Percentiles rank a stretch among this genome's conserved stretches.
Conservation (phyloP, 2,797 vertebrate species). For the Coreius guichenoti region DNA sequence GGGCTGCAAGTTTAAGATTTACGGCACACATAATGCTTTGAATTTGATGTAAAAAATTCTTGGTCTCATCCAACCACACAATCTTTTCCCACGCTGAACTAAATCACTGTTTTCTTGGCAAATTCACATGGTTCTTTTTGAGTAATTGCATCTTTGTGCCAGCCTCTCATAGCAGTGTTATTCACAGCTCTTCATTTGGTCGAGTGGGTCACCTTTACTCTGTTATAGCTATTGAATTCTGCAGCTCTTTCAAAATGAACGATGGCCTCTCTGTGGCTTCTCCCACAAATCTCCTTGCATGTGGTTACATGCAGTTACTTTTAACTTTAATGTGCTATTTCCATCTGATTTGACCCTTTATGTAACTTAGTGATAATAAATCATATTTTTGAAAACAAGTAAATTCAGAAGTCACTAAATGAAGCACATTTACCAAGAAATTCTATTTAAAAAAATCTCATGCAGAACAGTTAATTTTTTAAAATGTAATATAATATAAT, state of each 20-base stretch:
- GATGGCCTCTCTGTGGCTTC: constrained; percentile 16
- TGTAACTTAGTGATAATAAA: background rate
- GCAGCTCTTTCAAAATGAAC: constrained; percentile 4
- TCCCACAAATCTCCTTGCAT: background rate
- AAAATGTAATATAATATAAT: too few species aligned
- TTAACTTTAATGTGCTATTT: too few species aligned
- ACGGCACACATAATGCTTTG: background rate
- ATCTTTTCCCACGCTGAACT: constrained; percentile 27
- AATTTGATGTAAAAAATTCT: background rate
- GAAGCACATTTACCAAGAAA: too few species aligned
- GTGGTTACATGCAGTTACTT: too few species aligned
- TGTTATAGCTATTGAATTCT: background rate
- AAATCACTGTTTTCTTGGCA: constrained; percentile 25
- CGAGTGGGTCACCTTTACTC: constrained; percentile 1
- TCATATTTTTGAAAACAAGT: too few species aligned
- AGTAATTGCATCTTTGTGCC: constrained; percentile 25
- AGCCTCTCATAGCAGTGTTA: constrained; percentile 11
- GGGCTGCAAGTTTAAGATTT: background rate
- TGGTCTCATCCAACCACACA: background rate
- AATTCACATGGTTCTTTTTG: constrained; percentile 19
- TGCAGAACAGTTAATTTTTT: too few species aligned
- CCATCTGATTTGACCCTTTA: too few species aligned
- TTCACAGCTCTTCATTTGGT: constrained; percentile 31
- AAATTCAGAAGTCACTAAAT: too few species aligned
- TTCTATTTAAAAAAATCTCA: too few species aligned